Conservation (phyloP, 2,888 invertebrate genomes). For the Ochropleura plecta region DNA sequence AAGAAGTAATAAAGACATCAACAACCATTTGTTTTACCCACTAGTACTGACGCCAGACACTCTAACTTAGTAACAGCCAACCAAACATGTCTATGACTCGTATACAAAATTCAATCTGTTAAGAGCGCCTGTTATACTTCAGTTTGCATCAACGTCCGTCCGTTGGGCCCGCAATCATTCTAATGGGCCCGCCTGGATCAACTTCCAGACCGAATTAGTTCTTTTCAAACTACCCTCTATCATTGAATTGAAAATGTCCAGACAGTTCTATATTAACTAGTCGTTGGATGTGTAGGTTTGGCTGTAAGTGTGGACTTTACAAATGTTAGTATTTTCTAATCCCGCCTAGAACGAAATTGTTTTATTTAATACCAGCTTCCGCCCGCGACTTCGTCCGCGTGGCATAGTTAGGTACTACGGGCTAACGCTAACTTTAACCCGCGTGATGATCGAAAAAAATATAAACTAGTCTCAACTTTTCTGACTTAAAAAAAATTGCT, state of each 20-base stretch:
- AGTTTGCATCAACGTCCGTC: constrained; percentile 75
- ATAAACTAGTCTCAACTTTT: too few relatives aligned
- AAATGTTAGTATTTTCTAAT: neutral
- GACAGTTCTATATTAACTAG: constrained; percentile 73
- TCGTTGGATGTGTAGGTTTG: constrained; percentile 62
- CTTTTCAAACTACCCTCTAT: constrained; percentile 85
- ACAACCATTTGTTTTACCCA: neutral
- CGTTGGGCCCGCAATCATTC: constrained; percentile 85
- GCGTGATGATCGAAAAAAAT: too few relatives aligned
- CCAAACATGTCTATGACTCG: constrained; percentile 66
- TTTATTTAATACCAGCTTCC: too few relatives aligned
- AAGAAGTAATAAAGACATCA: neutral
- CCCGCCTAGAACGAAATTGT: too few relatives aligned
- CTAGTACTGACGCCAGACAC: constrained; percentile 31
- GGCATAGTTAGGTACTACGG: too few relatives aligned
- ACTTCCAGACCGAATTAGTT: constrained; percentile 85
- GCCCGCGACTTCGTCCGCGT: too few relatives aligned
- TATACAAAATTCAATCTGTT: constrained; percentile 86
- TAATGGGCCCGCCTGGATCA: constrained; percentile 83
- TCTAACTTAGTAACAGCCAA: constrained; percentile 49
- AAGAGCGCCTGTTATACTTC: constrained; percentile 82
- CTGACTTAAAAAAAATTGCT: too few relatives aligned
- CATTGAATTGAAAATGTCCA: constrained; percentile 86
- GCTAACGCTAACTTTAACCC: too few relatives aligned
- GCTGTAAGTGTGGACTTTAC: neutral